Base-by-base conservation (phyloP, 1,140 invertebrate species). In the Tribolium madens region DNA sequence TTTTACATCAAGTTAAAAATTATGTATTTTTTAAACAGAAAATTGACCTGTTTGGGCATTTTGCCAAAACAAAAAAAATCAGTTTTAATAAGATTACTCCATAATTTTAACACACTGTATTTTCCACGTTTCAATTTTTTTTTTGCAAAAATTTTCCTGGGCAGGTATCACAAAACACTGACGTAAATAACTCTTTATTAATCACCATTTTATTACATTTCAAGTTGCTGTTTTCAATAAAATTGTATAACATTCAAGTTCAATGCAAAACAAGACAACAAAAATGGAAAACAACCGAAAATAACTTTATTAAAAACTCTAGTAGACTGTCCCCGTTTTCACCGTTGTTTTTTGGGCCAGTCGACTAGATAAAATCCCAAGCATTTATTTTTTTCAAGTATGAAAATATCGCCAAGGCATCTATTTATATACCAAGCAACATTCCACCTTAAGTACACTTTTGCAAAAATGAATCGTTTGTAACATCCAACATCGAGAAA, bases 361-460 rank as follows among this genome's bases (percentile, higher is more conserved):
- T 4, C 21, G 6, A 26, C 21, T 26, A 26, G 21, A 2, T 5
- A 26, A 26, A 26, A 21, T 21, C 18, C 3, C 1, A 21, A 26
- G 21, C 21, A 26, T 26, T 26, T 26, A 26, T 26, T 26, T 26
- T 26, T 26, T 3, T 26, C 6, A 26, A 5, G 21, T 26, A 26
- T 26, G 46, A 72, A 50, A 50, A 72, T 72, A 72, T 72, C 46
- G 70, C 46, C 70, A 72, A 72, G 46, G 46, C 69, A 71, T 71
- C 69, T 71, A n/a, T n/a, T n/a, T n/a, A 71, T 48, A 13, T 69
- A 52, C 21, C 17, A 72, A 52, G 70, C 50, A 31, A 72, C 57
- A 71, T 50, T 72, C 46, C 70, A 72, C 13, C 50, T 52, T 72
- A 72, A 72, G 70, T 72, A 72, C 70, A 72, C 70, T 72, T 72